Conservation (phyloP, 2,888 invertebrate species). For the Microctonus brassicae region DNA sequence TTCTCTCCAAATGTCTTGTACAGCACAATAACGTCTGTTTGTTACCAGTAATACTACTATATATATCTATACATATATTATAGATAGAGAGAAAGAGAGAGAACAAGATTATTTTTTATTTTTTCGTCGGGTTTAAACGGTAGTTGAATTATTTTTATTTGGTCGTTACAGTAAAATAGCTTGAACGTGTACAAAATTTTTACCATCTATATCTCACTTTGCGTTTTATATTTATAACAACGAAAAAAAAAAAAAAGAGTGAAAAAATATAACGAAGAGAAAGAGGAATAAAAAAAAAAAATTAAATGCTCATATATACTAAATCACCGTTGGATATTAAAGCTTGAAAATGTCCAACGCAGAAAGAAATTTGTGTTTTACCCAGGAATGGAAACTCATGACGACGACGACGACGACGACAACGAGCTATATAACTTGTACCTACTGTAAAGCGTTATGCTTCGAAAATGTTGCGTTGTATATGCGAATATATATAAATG, state of each 20-base stretch:
- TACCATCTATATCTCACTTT: neutral
- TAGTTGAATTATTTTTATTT: neutral
- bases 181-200: neutral
- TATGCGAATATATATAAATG: neutral
- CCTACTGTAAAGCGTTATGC: slow-evolving; percentile 9
- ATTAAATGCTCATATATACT: neutral
- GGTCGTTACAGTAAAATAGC: neutral
- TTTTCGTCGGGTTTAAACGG: neutral
- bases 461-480: neutral
- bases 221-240: neutral
- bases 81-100: neutral
- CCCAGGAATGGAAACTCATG: slow-evolving; percentile 41
- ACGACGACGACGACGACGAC: too few species aligned
- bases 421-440: slow-evolving; percentile 6
- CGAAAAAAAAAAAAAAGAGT: neutral
- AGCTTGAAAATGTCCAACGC: slow-evolving; percentile 33
- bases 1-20: neutral
- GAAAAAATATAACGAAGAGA: neutral
- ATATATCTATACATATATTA: too few species aligned
- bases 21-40: neutral
- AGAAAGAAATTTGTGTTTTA: slow-evolving; percentile 38
- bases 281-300: neutral
- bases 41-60: neutral
- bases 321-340: slow-evolving; percentile 24
- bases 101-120: neutral